These are phyloP conservation scores for Pelobates cultripes DNA, from an alignment of 2,797 vertebrate genomes.

Conservation along the genomic window DNA sequence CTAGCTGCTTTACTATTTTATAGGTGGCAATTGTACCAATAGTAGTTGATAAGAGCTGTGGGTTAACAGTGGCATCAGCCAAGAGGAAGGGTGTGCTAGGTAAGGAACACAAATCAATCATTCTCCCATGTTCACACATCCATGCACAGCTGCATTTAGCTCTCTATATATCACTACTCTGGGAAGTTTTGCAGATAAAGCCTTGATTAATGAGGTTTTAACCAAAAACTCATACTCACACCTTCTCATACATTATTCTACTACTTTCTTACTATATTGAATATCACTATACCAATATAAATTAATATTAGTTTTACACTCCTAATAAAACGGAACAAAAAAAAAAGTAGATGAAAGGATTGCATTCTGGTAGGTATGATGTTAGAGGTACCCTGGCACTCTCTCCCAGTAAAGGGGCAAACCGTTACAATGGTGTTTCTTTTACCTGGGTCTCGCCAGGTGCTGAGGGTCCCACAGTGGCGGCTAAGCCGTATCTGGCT, in stretches of 20 bases:
- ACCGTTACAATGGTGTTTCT: no score
- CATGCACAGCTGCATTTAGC: conserved; percentile 61
- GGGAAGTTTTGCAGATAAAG: conserved; percentile 70
- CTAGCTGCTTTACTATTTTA: conserved; percentile 55
- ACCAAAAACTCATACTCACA: background rate
- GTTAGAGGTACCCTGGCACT: no score
- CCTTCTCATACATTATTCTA: conserved; percentile 24
- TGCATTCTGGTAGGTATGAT: no score
- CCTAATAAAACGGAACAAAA: no score
- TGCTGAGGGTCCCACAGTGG: no score
- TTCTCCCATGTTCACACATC: conserved; percentile 57
- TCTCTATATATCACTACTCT: conserved; percentile 64
- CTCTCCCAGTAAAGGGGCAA: no score
- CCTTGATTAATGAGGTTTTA: conserved; percentile 63
- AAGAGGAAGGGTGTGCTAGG: conserved; percentile 62
- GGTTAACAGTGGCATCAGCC: conserved; percentile 59
- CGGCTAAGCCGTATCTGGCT: no score
- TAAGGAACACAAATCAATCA: conserved; percentile 58
- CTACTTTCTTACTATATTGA: no score
- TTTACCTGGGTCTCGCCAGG: no score
- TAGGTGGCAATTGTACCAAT: conserved; percentile 62
- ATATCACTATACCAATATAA: no score
- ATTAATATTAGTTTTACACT: no score
- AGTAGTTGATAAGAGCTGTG: conserved; percentile 63
- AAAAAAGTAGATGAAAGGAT: no score